A percentile compares a stretch with the other conserved stretches of the same genome.
Evolutionary conservation across 2,888 invertebrate species (phyloP).

Genomic region (Candidula unifasciata): DNA sequence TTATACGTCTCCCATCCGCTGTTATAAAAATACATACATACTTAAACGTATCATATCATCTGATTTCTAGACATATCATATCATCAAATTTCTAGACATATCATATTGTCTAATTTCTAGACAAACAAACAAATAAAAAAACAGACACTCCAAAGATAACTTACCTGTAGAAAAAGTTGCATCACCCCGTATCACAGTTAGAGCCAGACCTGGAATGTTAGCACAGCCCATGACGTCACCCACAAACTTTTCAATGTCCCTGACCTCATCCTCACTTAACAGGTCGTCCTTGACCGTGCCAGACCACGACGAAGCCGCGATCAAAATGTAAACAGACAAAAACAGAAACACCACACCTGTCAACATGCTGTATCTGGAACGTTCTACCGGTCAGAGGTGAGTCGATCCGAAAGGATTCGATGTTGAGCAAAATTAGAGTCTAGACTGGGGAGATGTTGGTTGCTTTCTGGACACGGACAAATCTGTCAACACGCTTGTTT

Average conservation of each 20-base stretch:
- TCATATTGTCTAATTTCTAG: neutral
- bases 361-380: neutral
- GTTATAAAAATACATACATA: too few relatives aligned
- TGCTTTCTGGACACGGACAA: too few relatives aligned
- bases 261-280: conserved; percentile 22
- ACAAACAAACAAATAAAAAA: neutral
- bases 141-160: neutral
- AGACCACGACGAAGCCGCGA: neutral
- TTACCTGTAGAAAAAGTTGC: conserved; percentile 45
- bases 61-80: too few relatives aligned
- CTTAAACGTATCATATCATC: too few relatives aligned
- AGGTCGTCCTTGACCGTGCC: neutral
- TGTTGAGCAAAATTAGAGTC: too few relatives aligned
- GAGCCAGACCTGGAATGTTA: conserved; percentile 61
- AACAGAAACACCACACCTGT: neutral
- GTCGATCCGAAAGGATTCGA: too few relatives aligned
- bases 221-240: conserved; percentile 58
- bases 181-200: conserved; percentile 62
- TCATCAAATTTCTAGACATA: too few relatives aligned
- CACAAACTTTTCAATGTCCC: conserved; percentile 29
- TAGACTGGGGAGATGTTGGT: too few relatives aligned
- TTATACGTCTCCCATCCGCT: too few relatives aligned
- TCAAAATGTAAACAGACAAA: neutral
- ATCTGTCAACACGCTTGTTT: neutral
- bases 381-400: neutral